Conservation (phyloP, 2,888 invertebrate genomes). For the Thecocarcelia acutangulata region DNA sequence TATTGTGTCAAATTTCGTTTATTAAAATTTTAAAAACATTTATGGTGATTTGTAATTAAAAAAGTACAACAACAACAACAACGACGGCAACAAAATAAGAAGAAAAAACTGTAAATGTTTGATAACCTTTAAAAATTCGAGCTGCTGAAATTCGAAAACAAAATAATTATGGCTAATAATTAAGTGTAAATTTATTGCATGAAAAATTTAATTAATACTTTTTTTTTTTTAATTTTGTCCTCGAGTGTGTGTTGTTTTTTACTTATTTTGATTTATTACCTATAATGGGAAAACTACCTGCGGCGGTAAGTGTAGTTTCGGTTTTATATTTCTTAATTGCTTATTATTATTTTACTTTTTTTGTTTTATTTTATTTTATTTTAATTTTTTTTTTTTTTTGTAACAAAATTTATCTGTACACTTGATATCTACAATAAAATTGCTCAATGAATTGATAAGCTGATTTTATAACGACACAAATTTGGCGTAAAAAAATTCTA, state of each 20-base stretch:
- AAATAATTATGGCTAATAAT: slow-evolving; percentile 14
- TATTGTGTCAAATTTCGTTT: slow-evolving; percentile 17
- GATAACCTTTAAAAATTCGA: slow-evolving; percentile 49
- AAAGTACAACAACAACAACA: not conserved
- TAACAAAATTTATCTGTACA: slow-evolving; percentile 33
- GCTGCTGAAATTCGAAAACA: slow-evolving; percentile 13
- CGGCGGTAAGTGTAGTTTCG: slow-evolving; percentile 55
- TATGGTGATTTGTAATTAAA: slow-evolving; percentile 12
- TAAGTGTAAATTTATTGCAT: slow-evolving; percentile 14
- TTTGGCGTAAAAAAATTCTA: slow-evolving; percentile 13
- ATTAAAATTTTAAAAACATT: not conserved
- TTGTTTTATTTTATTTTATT: not conserved
- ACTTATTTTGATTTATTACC: slow-evolving; percentile 7
- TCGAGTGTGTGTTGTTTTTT: not conserved
- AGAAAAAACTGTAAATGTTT: slow-evolving; percentile 16
- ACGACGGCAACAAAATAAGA: not conserved
- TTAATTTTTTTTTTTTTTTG: slow-evolving; percentile 3
- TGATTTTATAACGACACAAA: slow-evolving; percentile 19
- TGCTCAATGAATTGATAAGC: slow-evolving; percentile 44
- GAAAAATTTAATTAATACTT: slow-evolving; percentile 21
- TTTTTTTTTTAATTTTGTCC: slow-evolving; percentile 8
- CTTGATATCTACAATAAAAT: not conserved
- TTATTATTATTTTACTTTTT: not conserved
- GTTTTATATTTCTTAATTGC: slow-evolving; percentile 24
- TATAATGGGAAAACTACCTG: slow-evolving; percentile 63